Base-by-base conservation (phyloP, 2,888 invertebrate genomes). In the Drosophila longiperda region DNA sequence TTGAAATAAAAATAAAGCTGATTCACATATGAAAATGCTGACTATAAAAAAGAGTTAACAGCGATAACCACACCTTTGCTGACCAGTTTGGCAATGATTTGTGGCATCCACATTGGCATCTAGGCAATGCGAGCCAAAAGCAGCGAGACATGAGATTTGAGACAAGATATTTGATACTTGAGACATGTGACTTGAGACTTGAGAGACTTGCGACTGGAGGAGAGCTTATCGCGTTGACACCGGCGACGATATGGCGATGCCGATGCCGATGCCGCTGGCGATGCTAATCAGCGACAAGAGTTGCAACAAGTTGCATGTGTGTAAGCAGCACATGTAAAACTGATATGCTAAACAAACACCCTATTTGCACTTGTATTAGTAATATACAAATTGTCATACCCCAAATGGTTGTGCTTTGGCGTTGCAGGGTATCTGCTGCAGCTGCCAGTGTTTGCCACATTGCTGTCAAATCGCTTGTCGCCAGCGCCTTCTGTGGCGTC, bases 21-120 rank as follows among this genome's bases (percentile, higher is more conserved):
- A 15, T 32, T 8, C n/a, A 54, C 45, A 29, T 42, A 34, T 29
- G 23, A 15, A 53, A 53, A 58, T 48, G 40, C 15, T 32, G 38
- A 70, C 23, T 29, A 59, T 36, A 48, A 26, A 61, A 50, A 50
- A 26, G 15, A 29, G 29, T 60, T 55, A 15, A 32, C 17, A 38
- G 50, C 58, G 64, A 58, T 58, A 57, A 9, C 58, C 81, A 78
- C 78, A 66, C 81, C 73, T 81, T 81, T 50, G 64, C 40, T 48
- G 70, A 62, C 42, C 57, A 68, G 59, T 73, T 87, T 79, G 82
- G 60, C 87, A 84, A 82, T 89, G 89, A 87, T 82, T 87, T 89
- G 89, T 87, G 89, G 82, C 89, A 84, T 63, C 71, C 62, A 54
- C 26, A 63, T 32, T 33, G 23, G 49, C 50, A 58, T 26, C 66